These are phyloP conservation scores for Epinotia ramella DNA, from an alignment of 2,888 invertebrate genomes.

Conservation along the genomic window DNA sequence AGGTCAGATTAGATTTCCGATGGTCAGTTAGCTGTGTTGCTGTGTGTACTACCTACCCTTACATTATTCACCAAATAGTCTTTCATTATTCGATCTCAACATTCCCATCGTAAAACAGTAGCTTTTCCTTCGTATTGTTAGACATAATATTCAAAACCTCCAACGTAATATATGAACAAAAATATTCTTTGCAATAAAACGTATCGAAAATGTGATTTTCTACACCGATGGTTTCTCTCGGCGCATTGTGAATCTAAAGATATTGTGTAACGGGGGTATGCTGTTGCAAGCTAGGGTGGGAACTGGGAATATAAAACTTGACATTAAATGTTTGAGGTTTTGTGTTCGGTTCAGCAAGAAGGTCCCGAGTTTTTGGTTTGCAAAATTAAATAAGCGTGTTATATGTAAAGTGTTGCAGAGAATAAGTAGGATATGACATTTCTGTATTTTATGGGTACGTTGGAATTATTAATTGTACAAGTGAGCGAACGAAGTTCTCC, in stretches of 20 bases:
- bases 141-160: conserved; percentile 24
- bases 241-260: conserved; percentile 31
- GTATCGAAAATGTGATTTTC: conserved; percentile 45
- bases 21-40: no score
- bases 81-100: neutral
- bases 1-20: no score
- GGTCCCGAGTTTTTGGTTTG: no score
- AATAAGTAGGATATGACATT: no score
- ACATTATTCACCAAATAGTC: neutral
- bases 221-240: conserved; percentile 30
- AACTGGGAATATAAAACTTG: conserved; percentile 29
- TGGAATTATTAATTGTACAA: neutral
- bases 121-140: neutral
- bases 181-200: conserved; percentile 41
- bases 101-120: neutral
- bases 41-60: no score
- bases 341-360: neutral
- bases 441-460: no score
- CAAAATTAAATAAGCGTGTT: neutral
- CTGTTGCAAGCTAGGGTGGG: conserved; percentile 14
- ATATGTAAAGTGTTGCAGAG: no score
- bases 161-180: conserved; percentile 38
- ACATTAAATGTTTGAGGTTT: neutral
- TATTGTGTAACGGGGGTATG: conserved; percentile 30
- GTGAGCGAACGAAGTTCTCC: no score